Evolutionary conservation across 2,888 invertebrate species (phyloP), one percentile per base, ranked within the genome.

Genomic region (Biston stratarius): DNA sequence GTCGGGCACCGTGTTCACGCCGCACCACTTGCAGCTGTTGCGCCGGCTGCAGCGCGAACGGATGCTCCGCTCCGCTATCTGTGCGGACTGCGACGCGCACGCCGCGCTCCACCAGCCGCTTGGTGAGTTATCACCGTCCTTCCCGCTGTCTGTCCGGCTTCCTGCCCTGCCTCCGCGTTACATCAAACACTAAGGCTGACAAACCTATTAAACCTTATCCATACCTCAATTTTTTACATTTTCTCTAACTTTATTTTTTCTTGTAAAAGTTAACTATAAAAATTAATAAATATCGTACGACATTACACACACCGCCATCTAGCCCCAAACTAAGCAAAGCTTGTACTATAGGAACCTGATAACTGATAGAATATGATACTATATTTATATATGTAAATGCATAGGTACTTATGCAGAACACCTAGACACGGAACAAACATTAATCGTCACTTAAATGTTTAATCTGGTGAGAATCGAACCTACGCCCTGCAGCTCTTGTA

Each of bases 1-100:
- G 67, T 92, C 93, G 69, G 94, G 94, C 59, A 95, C 95, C 71
- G 95, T 95, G 74, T 95, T 95, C 85, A 95, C 96, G 56, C 96
- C 96, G 53, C 95, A 95, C 83, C 95, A 95, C 83, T 92, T 96
- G 79, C 95, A 95, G 85, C 95, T 96, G 77, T 91, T 96, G 84
- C 95, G 95, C 73, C 92, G 95, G 78, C 89, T 96, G 84, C 95
- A 96, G 92, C 94, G 95, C 74, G 94, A 95, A 83, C 88, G 95
- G 61, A 89, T 94, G 90, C 85, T 93, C 83, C 93, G 96, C 74
- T 95, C 95, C 74, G 88, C 95, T 63, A 89, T 93, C 74, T 92
- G 94, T 85, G 90, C 93, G 1, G 93, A 93, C 81, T 93, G 94
- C 82, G 94, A 92, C 85, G 90, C 91, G 61, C 93, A 92, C 82